A percentile compares a stretch with the other conserved stretches of the same genome.
Evolutionary conservation across 2,113 vertebrate genomes (phyloP).

Genomic region (Polypterus bichir): DNA sequence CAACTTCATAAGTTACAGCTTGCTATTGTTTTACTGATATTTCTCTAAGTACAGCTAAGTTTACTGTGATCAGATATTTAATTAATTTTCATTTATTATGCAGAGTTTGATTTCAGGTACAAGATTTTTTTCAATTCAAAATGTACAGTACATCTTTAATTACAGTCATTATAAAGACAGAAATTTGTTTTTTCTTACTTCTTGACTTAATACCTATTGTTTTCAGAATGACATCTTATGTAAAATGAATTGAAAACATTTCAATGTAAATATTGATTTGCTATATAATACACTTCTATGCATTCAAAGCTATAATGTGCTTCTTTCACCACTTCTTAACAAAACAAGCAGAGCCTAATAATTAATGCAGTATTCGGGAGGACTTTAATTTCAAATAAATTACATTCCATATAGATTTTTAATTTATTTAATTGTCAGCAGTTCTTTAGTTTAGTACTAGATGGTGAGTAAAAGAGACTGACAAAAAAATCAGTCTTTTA

Average conservation of each 20-base stretch:
- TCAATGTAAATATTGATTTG: neutral
- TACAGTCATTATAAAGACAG: too few species aligned
- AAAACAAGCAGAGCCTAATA: neutral
- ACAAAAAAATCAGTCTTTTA: slow-evolving; percentile 35
- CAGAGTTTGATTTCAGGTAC: too few species aligned
- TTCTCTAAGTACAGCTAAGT: too few species aligned
- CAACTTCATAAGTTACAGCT: too few species aligned
- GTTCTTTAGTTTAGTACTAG: slow-evolving; percentile 44
- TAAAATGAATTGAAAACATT: neutral
- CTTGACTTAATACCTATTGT: too few species aligned
- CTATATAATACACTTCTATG: neutral
- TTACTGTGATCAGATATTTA: too few species aligned
- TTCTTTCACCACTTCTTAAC: neutral
- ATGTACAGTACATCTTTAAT: too few species aligned
- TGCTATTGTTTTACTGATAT: too few species aligned
- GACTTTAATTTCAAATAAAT: slow-evolving; percentile 2
- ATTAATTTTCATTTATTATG: too few species aligned
- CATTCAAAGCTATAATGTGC: neutral
- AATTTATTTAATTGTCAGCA: slow-evolving; percentile 44
- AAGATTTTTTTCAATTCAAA: too few species aligned
- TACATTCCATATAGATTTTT: slow-evolving; percentile 18
- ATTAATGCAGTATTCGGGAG: neutral
- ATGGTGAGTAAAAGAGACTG: slow-evolving; percentile 40
- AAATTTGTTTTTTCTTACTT: too few species aligned
- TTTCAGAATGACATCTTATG: neutral